Evolutionary conservation across 2,888 invertebrate species (phyloP).

Genomic region (Timema cristinae): DNA sequence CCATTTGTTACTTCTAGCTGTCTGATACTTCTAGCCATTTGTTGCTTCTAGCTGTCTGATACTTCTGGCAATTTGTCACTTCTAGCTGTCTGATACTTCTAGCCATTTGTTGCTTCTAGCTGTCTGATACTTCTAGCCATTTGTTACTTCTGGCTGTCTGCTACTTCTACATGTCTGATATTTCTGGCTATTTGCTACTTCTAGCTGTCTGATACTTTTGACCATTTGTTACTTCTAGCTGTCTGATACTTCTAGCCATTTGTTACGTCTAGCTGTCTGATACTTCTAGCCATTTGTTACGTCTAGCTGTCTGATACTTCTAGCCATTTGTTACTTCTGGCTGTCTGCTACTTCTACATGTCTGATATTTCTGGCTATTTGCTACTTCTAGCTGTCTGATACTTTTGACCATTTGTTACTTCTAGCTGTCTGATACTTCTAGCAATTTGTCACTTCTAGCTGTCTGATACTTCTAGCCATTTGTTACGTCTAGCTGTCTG

Average conservation of each 20-base stretch:
- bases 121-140: not conserved
- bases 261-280: not conserved
- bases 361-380: not conserved
- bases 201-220: not conserved
- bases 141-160: not conserved
- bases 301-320: not conserved
- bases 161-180: too few relatives aligned
- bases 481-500: not conserved
- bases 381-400: not conserved
- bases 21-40: not conserved
- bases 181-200: not conserved
- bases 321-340: not conserved
- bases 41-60: not conserved
- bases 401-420: not conserved
- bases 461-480: not conserved
- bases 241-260: not conserved
- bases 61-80: not conserved
- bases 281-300: not conserved
- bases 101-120: not conserved
- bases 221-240: not conserved
- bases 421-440: not conserved
- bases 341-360: not conserved
- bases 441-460: not conserved
- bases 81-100: not conserved
- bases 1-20: not conserved